Conservation (phyloP, 2,888 invertebrate genomes). For the Coleophora flavipennella region DNA sequence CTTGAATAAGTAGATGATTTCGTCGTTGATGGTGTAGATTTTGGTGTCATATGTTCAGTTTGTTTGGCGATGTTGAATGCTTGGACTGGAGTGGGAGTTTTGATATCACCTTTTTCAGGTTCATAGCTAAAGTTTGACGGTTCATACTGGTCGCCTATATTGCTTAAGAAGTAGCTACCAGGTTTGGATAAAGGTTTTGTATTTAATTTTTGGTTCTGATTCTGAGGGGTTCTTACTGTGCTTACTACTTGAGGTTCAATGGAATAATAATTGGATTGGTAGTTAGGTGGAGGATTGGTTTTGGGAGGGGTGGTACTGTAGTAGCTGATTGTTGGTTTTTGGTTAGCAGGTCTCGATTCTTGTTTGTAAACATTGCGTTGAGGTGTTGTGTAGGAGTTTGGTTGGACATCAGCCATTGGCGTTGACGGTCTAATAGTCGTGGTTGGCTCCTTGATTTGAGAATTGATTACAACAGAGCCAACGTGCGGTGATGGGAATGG, state of each 20-base stretch:
- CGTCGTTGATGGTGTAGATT: too few species aligned
- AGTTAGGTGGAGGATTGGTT: constrained; percentile 28
- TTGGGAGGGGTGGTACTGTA: constrained; percentile 56
- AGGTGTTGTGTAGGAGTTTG: constrained; percentile 33
- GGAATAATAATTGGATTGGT: constrained; percentile 51
- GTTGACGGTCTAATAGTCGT: constrained; percentile 24
- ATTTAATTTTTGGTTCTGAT: constrained; percentile 20
- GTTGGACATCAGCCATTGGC: constrained; percentile 24
- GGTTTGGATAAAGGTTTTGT: constrained; percentile 30
- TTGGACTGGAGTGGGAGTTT: constrained; percentile 23
- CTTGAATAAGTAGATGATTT: constrained; percentile 42
- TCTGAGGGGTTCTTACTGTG: constrained; percentile 1
- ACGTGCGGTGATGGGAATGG: constrained; percentile 90
- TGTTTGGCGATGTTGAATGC: constrained; percentile 30
- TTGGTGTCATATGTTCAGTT: constrained; percentile 17
- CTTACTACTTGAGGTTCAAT: constrained; percentile 41
- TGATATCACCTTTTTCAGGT: constrained; percentile 24
- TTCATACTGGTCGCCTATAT: constrained; percentile 37
- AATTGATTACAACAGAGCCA: constrained; percentile 85
- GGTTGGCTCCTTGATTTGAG: constrained; percentile 45
- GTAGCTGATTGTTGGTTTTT: constrained; percentile 53
- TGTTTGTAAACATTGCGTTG: constrained; percentile 20
- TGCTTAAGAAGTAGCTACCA: constrained; percentile 43
- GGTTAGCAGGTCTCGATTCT: constrained; percentile 47
- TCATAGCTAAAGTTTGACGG: constrained; percentile 34